Conservation (phyloP, 1,140 invertebrate species). For the Penaeus indicus region DNA sequence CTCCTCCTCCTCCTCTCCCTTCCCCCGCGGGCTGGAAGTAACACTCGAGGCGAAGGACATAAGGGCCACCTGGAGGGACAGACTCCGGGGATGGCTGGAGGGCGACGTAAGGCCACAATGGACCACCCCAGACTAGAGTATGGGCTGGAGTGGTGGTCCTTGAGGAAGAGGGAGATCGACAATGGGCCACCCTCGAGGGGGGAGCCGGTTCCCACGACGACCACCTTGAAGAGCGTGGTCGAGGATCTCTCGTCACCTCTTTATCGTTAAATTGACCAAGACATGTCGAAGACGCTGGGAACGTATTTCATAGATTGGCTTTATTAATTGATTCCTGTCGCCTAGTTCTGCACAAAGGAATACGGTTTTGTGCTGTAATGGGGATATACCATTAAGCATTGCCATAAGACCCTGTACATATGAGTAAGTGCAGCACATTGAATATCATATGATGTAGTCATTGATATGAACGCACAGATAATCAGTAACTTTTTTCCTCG, state of each 20-base stretch:
- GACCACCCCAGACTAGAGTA: slow-evolving; percentile 57
- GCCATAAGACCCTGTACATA: no score
- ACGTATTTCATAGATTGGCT: slow-evolving; percentile 53
- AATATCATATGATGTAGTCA: no score
- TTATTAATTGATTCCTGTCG: slow-evolving; percentile 54
- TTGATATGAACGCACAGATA: no score
- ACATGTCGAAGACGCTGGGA: slow-evolving; percentile 38
- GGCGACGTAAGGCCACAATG: slow-evolving; percentile 38
- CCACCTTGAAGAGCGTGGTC: slow-evolving; percentile 31
- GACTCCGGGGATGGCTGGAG: not conserved
- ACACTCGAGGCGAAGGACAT: not conserved
- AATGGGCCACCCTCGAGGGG: slow-evolving; percentile 36
- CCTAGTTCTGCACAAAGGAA: no score
- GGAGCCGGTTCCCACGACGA: slow-evolving; percentile 44
- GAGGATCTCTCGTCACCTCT: slow-evolving; percentile 36
- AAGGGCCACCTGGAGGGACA: slow-evolving; percentile 33
- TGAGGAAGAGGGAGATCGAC: slow-evolving; percentile 24
- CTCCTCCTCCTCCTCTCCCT: not conserved
- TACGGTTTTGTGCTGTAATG: no score
- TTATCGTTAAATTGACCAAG: slow-evolving; percentile 59
- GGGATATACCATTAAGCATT: no score
- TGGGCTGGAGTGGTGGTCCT: slow-evolving; percentile 47
- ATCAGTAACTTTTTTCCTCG: no score
- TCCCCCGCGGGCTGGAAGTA: no score
- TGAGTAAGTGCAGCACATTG: no score